phyloP scores from a whole-genome alignment of 2,113 vertebrate species.

The Notechis scutatus region DNA sequence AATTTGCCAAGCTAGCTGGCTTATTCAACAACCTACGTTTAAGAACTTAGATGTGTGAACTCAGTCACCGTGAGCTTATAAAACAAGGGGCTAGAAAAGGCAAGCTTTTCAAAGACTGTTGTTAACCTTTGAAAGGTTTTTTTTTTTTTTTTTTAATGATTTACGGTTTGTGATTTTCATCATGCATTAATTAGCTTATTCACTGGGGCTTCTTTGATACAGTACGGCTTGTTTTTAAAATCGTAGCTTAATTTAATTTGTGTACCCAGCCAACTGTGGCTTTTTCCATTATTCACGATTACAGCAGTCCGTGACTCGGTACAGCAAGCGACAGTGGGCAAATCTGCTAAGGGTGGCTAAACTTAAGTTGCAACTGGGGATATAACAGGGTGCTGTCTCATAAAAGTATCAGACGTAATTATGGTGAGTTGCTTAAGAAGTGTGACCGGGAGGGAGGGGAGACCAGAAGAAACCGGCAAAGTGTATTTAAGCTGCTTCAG shows the following conservation, averaged over 20 bases:
- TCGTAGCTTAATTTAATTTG: not conserved
- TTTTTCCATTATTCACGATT: not conserved
- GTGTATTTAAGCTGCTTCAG: conserved; percentile 58
- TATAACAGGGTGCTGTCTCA: conserved; percentile 59
- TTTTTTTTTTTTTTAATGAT: not conserved
- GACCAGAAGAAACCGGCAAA: conserved; percentile 51
- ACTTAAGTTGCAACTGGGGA: conserved; percentile 51
- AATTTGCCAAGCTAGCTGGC: not conserved
- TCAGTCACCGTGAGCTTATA: not conserved
- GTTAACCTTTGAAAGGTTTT: not conserved
- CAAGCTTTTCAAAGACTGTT: not conserved
- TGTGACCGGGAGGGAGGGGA: not conserved
- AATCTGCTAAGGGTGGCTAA: not conserved
- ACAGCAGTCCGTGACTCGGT: not conserved
- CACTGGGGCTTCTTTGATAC: not conserved
- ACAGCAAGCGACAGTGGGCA: not conserved
- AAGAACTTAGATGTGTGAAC: not conserved
- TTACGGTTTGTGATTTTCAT: not conserved
- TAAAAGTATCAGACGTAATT: conserved; percentile 61
- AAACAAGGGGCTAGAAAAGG: not conserved
- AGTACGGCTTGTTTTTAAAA: not conserved
- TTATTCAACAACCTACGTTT: not conserved
- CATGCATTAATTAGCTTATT: not conserved
- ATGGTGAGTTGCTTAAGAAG: conserved; percentile 54
- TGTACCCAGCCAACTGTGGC: not conserved